Conservation (phyloP, 2,888 invertebrate species). For the Zygaena filipendulae region DNA sequence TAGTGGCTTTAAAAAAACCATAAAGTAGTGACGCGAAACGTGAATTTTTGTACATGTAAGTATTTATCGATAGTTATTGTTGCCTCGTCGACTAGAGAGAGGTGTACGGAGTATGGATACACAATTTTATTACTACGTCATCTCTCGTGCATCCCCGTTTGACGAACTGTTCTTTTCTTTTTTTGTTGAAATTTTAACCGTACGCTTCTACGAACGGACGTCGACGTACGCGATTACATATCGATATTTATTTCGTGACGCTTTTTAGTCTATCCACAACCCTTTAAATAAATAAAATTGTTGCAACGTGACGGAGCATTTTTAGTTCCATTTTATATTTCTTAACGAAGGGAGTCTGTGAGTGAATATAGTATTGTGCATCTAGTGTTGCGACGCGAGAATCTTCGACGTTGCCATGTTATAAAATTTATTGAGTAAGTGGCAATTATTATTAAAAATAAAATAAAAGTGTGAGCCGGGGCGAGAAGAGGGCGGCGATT, state of each 20-base stretch:
- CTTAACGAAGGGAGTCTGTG: constrained; percentile 38
- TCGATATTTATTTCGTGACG: constrained; percentile 16
- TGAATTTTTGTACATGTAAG: constrained; percentile 29
- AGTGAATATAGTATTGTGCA: constrained; percentile 56
- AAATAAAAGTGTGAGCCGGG: constrained; percentile 43
- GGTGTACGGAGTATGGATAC: constrained; percentile 37
- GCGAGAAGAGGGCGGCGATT: constrained; percentile 56
- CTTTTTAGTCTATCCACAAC: constrained; percentile 61
- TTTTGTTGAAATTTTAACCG: constrained; percentile 38
- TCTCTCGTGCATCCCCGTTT: constrained; percentile 63
- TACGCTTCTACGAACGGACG: constrained; percentile 61
- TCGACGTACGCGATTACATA: constrained; percentile 39
- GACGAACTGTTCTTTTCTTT: constrained; percentile 30
- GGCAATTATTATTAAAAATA: constrained; percentile 19
- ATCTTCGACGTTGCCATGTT: constrained; percentile 28
- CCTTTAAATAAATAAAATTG: constrained; percentile 40
- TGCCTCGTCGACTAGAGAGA: constrained; percentile 29
- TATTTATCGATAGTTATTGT: constrained; percentile 23
- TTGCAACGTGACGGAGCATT: constrained; percentile 52
- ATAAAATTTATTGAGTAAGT: constrained; percentile 10
- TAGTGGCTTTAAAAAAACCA: constrained; percentile 43
- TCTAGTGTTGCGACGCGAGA: constrained; percentile 53
- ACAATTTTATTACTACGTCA: constrained; percentile 20
- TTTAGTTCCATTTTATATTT: constrained; percentile 25
- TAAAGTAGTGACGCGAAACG: constrained; percentile 25